Percentiles rank a stretch among this genome's conserved stretches.
These are phyloP conservation scores for Pachyramphus minor DNA, from an alignment of 2,113 vertebrate species.

Conservation along the genomic window DNA sequence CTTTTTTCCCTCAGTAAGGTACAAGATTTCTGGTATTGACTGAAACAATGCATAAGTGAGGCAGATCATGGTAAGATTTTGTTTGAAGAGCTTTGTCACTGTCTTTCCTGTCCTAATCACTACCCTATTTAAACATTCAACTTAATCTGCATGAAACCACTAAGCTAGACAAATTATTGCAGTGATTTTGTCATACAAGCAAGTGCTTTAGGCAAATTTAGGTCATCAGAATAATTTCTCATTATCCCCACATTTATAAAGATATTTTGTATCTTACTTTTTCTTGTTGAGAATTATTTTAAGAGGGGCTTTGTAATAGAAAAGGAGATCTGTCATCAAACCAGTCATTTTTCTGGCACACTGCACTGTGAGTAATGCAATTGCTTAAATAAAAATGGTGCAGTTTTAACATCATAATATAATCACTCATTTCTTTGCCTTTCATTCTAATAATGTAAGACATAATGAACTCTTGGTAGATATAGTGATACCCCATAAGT, in stretches of 20 bases:
- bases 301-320: background rate
- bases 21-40: background rate
- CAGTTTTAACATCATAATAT: constrained; percentile 19
- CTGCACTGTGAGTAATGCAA: background rate
- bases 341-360: constrained; percentile 12
- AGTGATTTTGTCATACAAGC: background rate
- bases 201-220: background rate
- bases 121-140: background rate
- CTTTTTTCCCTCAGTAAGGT: background rate
- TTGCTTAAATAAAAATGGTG: constrained; percentile 42
- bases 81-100: background rate
- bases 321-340: background rate
- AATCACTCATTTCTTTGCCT: constrained; percentile 35
- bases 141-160: background rate
- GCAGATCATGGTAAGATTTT: background rate
- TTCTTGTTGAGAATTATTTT: background rate
- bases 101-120: background rate
- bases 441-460: constrained; percentile 33
- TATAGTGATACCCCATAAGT: background rate
- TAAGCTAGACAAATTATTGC: background rate
- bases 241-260: background rate
- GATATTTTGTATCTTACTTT: background rate
- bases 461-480: constrained; percentile 28
- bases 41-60: background rate
- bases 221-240: background rate